Base-by-base conservation (phyloP, 2,797 vertebrate species). In the Silurus aristotelis region DNA sequence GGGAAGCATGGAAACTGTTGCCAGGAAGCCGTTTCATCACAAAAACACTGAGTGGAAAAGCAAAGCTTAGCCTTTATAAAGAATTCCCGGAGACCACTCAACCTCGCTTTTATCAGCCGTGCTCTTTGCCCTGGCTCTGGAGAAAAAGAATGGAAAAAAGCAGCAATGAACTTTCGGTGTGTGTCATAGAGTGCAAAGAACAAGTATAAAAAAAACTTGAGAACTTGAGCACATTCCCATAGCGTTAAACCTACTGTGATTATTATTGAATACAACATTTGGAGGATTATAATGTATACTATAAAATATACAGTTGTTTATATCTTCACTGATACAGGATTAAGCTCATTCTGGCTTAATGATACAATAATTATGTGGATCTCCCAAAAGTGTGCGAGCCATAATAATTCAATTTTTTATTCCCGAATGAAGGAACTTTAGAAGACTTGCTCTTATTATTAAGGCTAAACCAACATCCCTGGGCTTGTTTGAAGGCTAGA, bases 31-130 rank as follows among this genome's bases (percentile, higher is more conserved):
- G 43, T 22, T n/a, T 81, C 77, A 80, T 84, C 60, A 87, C 68
- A 83, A 86, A 83, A 83, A 80, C 76, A 80, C 7, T 43, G 68
- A 80, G 77, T 56, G 31, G 75, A 73, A 80, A 80, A 80, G 48
- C 85, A 83, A 83, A 72, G 75, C 55, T 73, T 72, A 66, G 43
- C 55, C 75, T 83, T n/a, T 72, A 67, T 79, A 79, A 66, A 63
- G 66, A 79, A 72, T n/a, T 80, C 31, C 20, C 20, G 58, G 67
- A 38, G 46, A 25, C 72, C 79, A 27, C 31, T 80, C 58, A 72
- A 13, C 22, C 48, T 80, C 38, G 8, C 67, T 48, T 80, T 75
- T 87, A 83, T 87, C 85, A 87, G 68, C 68, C 25, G 78, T 73
- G 82, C 82, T 38, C 85, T 87, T 87, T 87, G 82, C 68, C 60